phyloP scores from a whole-genome alignment of 2,888 invertebrate species.

The Diachrysia chrysitis region DNA sequence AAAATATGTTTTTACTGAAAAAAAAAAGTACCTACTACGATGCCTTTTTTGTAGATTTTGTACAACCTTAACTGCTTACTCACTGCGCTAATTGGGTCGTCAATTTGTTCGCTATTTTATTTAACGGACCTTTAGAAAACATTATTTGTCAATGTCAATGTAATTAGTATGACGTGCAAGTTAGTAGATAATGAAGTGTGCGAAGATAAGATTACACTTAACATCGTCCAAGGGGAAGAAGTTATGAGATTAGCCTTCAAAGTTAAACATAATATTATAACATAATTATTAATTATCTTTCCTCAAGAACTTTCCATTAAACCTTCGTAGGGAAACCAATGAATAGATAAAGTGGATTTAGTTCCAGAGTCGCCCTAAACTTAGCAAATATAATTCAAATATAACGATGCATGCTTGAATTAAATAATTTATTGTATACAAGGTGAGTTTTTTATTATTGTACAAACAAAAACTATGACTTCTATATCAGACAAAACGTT shows the following conservation, averaged over 20 bases:
- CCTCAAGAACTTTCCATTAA: slow-evolving; percentile 20
- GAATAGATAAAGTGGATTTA: slow-evolving; percentile 22
- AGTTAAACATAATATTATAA: slow-evolving; percentile 35
- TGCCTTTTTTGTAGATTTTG: neutral
- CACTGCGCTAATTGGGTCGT: slow-evolving; percentile 6
- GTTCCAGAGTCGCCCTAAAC: neutral
- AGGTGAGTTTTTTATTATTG: no score
- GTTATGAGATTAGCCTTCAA: slow-evolving; percentile 42
- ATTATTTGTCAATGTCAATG: slow-evolving; percentile 31
- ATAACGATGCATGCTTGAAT: neutral
- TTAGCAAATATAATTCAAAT: neutral
- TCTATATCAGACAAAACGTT: no score
- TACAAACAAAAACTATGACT: no score
- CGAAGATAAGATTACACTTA: slow-evolving; percentile 38
- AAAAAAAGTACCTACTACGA: neutral
- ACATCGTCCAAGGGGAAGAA: slow-evolving; percentile 31
- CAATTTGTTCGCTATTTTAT: slow-evolving; percentile 7
- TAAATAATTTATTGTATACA: no score
- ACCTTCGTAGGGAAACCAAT: neutral
- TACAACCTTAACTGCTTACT: neutral
- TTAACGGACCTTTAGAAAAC: neutral
- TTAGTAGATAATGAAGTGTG: slow-evolving; percentile 42
- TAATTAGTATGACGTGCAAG: slow-evolving; percentile 20
- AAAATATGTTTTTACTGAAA: neutral
- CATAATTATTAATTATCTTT: slow-evolving; percentile 10